Base-by-base conservation (phyloP, 2,888 invertebrate genomes). In the Diploptera punctata region DNA sequence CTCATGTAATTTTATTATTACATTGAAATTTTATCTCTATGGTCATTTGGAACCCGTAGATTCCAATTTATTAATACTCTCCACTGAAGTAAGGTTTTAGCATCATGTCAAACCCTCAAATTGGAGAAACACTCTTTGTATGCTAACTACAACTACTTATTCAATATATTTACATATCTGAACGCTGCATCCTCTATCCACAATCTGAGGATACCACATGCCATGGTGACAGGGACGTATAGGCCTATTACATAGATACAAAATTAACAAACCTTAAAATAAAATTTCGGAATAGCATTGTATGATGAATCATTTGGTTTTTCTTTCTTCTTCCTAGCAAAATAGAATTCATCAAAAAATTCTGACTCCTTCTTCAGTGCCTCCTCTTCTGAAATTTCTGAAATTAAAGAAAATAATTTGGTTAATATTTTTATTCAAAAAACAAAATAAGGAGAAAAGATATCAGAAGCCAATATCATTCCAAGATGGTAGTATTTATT, bases 241-340 rank as follows among this genome's bases (percentile, higher is more conserved):
- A 44, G 16, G n/a, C 2, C 2, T n/a, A n/a, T 13, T 44, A 3
- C 3, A 19, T 49, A 1, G 3, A 19, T 19, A 7, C 3, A 21
- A 52, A 21, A 21, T 13, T 29, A n/a, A 4, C 31, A n/a, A 57
- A 57, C 57, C 57, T 57, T 57, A 57, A 57, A 57, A 57, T 90
- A 93, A 81, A 93, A 93, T 80, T 90, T 89, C 0, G 93, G 93
- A 79, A 93, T 91, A 68, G 86, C 86, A 77, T 86, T 86, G 77
- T 87, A 88, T 0, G 87, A 86, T 18, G 78, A 71, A 69, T 86
- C 85, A 24, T 18, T 18, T 7, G 7, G 7, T 10, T 82, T 80
- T 10, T 85, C 81, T 7, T 83, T 81, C 0, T 87, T 88, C 78
- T 86, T 83, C 82, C 83, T 82, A 60, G 80, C 75, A 67, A 77